Evolutionary conservation across 2,888 invertebrate genomes (phyloP), one percentile per base, ranked within the genome.

Genomic region (Xestia ashworthii): DNA sequence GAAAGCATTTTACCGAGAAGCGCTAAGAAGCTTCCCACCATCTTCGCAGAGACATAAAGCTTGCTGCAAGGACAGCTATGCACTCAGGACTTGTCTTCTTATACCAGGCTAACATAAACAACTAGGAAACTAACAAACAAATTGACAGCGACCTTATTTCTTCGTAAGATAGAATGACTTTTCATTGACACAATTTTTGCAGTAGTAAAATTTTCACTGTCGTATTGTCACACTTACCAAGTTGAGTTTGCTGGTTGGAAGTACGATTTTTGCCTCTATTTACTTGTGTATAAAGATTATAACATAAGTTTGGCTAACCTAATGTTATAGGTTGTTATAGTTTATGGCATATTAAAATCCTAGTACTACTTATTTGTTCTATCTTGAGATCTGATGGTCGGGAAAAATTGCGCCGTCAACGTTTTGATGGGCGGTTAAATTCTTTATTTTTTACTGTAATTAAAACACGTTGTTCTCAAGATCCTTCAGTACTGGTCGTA

Each of bases 1-100:
- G 91, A 94, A 95, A 93, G 91, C 93, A 94, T 95, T 95, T 95
- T 95, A 95, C 94, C 89, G 91, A 90, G 93, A 93, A 93, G 90
- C 93, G 91, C 90, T 95, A 95, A 95, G 95, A 89, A 93, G 95
- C 94, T 94, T 93, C 91, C 90, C 91, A 90, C 90, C 93, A 93
- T 93, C 93, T 90, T 92, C 90, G 90, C 87, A 88, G 91, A 91
- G 93, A 94, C 94, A 93, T 95, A 94, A 95, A 95, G 94, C 95
- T 93, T 90, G 91, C 91, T 90, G 92, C 92, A 92, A 92, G 91
- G 94, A 93, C 93, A 93, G 92, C 92, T 89, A 91, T 92, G 94
- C 95, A 95, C 95, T 95, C 93, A 94, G 91, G 91, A 90, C 92
- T 92, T 91, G 92, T 90, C 82, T 91, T 90, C 83, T 76, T 77